Conservation (phyloP, 2,888 invertebrate species). For the Conomelus anceps region DNA sequence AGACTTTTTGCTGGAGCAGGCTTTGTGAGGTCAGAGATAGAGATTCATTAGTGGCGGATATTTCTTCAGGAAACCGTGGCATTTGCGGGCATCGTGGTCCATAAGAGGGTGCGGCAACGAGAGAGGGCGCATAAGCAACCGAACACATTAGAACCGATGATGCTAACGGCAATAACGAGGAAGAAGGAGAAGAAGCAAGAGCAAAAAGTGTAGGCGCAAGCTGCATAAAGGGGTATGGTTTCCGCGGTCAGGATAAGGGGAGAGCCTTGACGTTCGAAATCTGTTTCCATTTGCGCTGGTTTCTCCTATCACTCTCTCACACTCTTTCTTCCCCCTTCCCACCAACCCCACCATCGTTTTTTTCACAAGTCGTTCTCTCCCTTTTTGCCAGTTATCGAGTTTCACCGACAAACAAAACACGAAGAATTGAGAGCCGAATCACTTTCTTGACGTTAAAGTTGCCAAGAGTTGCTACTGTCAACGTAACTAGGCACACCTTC, state of each 20-base stretch:
- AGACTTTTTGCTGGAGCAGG: not conserved
- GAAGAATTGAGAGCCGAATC: not conserved
- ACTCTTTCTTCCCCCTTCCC: not conserved
- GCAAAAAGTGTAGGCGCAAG: not conserved
- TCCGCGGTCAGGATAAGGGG: not conserved
- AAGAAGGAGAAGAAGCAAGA: not conserved
- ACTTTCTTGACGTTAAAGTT: not conserved
- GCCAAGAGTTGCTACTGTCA: not conserved
- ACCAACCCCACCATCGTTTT: not conserved
- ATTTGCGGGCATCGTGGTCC: not conserved
- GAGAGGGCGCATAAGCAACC: not conserved
- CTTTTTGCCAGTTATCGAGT: not conserved
- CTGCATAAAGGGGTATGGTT: not conserved
- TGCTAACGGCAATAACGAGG: not conserved
- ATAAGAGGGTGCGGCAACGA: not conserved
- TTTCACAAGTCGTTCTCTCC: not conserved
- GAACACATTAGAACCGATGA: not conserved
- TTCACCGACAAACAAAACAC: not conserved
- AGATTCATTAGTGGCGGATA: not conserved
- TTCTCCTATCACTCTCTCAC: conserved; percentile 7
- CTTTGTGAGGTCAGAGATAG: not conserved
- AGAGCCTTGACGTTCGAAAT: conserved; percentile 42
- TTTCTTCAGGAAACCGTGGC: not conserved
- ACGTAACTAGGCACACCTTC: not conserved
- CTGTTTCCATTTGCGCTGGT: conserved; percentile 9